phyloP scores from a whole-genome alignment of 2,888 invertebrate species.

The Atherix ibis region DNA sequence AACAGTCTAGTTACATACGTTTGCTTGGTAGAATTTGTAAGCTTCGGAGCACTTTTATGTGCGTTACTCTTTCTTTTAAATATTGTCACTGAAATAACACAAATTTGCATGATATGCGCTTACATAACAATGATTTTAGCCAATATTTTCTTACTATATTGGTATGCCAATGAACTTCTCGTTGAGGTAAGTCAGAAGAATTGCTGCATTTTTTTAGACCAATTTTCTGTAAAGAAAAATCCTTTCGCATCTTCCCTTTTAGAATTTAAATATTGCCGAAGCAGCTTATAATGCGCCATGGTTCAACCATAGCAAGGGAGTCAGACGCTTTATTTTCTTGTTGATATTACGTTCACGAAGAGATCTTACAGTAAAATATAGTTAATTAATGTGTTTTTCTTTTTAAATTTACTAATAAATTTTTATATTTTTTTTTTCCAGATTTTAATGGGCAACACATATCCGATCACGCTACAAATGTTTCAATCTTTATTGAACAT shows the following conservation, averaged over 20 bases:
- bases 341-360: background rate
- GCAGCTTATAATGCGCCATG: background rate
- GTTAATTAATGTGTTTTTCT: too few species aligned
- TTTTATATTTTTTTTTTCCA: background rate
- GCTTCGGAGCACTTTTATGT: slow-evolving; percentile 1
- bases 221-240: too few species aligned
- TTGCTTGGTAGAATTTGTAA: slow-evolving; percentile 1
- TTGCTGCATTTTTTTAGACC: too few species aligned
- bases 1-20: slow-evolving; percentile 1
- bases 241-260: too few species aligned
- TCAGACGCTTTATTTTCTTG: background rate
- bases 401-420: too few species aligned
- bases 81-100: background rate
- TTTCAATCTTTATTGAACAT: background rate
- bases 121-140: slow-evolving; percentile 2
- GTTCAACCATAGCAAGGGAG: background rate
- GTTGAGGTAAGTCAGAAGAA: slow-evolving; percentile 2
- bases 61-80: slow-evolving; percentile 3
- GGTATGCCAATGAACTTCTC: slow-evolving; percentile 3
- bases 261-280: background rate
- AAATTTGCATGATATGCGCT: background rate
- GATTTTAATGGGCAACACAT: background rate
- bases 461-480: slow-evolving; percentile 1
- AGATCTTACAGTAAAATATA: background rate
- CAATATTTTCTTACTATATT: slow-evolving; percentile 2